Percentiles rank a stretch among this genome's conserved stretches.
Evolutionary conservation across 2,113 vertebrate genomes (phyloP).

Genomic region (Takifugu bimaculatus): DNA sequence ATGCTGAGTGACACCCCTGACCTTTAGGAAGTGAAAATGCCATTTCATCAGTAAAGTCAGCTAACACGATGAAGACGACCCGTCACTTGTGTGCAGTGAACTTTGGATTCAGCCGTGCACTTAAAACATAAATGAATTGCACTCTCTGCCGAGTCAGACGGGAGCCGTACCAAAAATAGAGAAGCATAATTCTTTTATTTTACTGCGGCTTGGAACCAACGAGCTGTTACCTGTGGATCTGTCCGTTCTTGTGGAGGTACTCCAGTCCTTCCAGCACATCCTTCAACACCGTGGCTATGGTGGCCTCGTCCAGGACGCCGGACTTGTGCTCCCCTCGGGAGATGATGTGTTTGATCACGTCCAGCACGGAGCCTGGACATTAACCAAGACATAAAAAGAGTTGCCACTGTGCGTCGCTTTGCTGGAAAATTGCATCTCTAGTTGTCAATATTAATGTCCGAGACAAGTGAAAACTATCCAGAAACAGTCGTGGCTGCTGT

Average conservation of each 20-base stretch:
- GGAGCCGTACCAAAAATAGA: too few species aligned
- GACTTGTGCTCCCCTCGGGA: conserved; percentile 92
- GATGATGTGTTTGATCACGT: conserved; percentile 97
- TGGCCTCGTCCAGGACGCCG: conserved; percentile 90
- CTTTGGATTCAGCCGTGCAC: background rate
- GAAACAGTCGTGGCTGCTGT: background rate
- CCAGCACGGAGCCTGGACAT: conserved; percentile 87
- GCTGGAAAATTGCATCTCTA: conserved; percentile 10
- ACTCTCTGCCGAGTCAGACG: too few species aligned
- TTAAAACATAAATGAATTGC: background rate
- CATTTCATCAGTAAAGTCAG: conserved; percentile 1
- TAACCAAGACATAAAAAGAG: conserved; percentile 20
- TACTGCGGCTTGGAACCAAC: too few species aligned
- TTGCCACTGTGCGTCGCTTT: background rate
- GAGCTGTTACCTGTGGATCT: conserved; percentile 87
- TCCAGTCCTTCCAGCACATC: conserved; percentile 93
- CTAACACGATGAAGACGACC: background rate
- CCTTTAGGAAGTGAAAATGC: conserved; percentile 20
- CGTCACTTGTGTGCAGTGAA: background rate
- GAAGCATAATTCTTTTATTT: too few species aligned
- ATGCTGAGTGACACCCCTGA: conserved; percentile 6
- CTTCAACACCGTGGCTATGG: conserved; percentile 90
- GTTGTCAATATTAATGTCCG: conserved; percentile 2
- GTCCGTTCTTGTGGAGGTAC: conserved; percentile 94
- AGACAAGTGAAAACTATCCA: conserved; percentile 2